Evolutionary conservation across 1,140 invertebrate species (phyloP).

Genomic region (Panagrolaimus sp.): DNA sequence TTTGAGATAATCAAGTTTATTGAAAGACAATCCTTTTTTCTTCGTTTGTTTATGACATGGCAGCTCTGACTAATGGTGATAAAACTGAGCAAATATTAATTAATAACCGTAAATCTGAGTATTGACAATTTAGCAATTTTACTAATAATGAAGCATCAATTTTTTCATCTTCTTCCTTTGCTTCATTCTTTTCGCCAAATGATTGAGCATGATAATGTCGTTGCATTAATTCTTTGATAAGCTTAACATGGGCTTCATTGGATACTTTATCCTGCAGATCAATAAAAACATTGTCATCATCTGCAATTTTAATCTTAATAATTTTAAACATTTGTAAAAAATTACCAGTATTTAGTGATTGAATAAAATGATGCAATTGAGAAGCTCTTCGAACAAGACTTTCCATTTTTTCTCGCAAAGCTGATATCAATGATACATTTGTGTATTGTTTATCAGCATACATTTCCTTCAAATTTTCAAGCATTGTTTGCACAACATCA

Average conservation of each 20-base stretch:
- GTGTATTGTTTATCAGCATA: neutral
- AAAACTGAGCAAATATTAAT: constrained; percentile 13
- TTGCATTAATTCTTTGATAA: no score
- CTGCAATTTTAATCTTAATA: no score
- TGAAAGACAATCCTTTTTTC: no score
- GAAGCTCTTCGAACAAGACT: constrained; percentile 4
- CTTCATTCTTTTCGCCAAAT: neutral
- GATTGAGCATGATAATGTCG: no score
- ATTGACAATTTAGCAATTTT: constrained; percentile 3
- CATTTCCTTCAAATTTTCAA: neutral
- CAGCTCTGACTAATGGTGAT: constrained; percentile 6
- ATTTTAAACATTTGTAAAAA: no score
- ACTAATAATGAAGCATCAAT: neutral
- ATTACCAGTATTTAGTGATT: constrained; percentile 7
- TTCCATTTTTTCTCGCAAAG: neutral
- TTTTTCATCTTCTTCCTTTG: neutral
- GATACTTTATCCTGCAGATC: no score
- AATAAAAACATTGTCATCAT: no score
- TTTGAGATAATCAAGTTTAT: no score
- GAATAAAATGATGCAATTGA: constrained; percentile 4
- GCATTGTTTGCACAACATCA: neutral
- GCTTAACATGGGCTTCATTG: no score
- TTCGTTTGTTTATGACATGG: neutral
- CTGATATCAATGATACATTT: neutral
- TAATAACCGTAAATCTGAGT: constrained; percentile 13